A percentile compares a stretch with the other conserved stretches of the same genome.
Conservation (phyloP, 2,888 invertebrate species). For the Lasioglossum morio region DNA sequence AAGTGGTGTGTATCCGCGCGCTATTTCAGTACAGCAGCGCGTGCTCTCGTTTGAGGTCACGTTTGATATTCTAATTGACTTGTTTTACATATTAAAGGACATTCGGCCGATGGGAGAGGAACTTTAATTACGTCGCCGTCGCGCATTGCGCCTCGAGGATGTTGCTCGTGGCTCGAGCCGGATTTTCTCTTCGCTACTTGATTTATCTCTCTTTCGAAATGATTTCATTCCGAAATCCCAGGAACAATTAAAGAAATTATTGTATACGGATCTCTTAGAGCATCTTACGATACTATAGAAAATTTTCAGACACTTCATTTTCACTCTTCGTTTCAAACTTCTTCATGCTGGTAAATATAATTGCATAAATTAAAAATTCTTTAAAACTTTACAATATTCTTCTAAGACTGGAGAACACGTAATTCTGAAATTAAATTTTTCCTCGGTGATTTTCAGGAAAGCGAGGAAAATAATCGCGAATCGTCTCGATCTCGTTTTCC, state of each 20-base stretch:
- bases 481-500: neutral
- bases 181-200: neutral
- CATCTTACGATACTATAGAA: neutral
- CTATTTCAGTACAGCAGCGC: constrained; percentile 64
- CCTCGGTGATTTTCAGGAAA: neutral
- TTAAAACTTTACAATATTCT: neutral
- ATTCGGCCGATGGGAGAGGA: constrained; percentile 71
- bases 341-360: neutral
- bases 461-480: neutral
- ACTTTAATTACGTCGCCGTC: constrained; percentile 73
- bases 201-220: neutral
- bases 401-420: neutral
- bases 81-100: constrained; percentile 78
- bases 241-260: neutral
- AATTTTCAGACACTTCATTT: neutral
- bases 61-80: constrained; percentile 81
- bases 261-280: neutral
- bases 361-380: too few relatives aligned
- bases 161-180: constrained; percentile 20
- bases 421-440: neutral
- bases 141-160: constrained; percentile 50
- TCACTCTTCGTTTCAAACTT: too few relatives aligned
- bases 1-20: constrained; percentile 48
- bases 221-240: neutral
- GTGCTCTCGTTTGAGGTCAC: constrained; percentile 73